A percentile compares a stretch with the other conserved stretches of the same genome.
These are phyloP conservation scores for Lichenostomus cassidix DNA, from an alignment of 2,113 vertebrate genomes.

Conservation along the genomic window DNA sequence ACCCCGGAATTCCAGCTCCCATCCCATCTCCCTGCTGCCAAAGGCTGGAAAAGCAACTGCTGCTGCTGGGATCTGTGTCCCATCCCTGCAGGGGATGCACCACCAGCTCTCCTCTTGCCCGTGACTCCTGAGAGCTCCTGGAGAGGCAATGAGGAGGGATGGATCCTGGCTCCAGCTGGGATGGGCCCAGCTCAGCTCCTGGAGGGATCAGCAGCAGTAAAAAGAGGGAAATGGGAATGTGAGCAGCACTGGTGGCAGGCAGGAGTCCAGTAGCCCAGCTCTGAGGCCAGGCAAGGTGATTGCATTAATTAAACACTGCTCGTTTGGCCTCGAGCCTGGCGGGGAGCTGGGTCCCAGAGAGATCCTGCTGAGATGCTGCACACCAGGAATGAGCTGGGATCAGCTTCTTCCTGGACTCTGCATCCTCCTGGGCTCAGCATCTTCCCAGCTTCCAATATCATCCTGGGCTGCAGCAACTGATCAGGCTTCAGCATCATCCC, in stretches of 20 bases:
- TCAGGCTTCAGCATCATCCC: neutral
- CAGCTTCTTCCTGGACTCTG: neutral
- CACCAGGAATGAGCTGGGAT: neutral
- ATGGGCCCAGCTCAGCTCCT: neutral
- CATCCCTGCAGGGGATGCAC: neutral
- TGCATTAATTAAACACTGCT: neutral
- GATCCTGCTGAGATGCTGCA: neutral
- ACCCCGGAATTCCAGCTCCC: neutral
- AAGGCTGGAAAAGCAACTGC: neutral
- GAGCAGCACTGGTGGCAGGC: rapidly evolving
- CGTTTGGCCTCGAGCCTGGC: neutral
- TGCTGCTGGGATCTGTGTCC: rapidly evolving
- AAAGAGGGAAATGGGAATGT: neutral
- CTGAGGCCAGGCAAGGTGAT: neutral
- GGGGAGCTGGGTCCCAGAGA: too few relatives aligned
- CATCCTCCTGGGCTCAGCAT: neutral
- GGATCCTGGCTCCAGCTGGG: neutral
- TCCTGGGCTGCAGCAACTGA: neutral
- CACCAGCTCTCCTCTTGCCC: rapidly evolving
- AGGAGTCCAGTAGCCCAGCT: neutral
- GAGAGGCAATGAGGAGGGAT: neutral
- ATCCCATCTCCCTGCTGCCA: rapidly evolving
- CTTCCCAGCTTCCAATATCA: rapidly evolving
- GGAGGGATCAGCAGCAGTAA: neutral
- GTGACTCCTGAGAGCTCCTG: neutral